Conservation (phyloP, 2,113 vertebrate genomes). For the Albula goreensis region DNA sequence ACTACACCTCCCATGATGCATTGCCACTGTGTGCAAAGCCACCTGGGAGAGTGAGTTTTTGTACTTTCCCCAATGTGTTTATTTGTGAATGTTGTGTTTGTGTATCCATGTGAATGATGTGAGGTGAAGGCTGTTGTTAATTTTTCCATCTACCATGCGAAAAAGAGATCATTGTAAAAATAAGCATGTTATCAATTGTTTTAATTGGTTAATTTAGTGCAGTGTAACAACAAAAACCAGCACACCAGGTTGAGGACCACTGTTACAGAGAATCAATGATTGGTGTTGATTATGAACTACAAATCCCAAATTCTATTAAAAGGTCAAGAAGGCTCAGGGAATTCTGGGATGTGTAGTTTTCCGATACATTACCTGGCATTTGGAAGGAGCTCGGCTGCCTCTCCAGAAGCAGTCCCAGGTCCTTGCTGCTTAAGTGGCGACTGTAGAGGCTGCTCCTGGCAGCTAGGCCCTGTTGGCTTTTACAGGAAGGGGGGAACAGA, state of each 20-base stretch:
- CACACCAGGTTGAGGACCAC: background rate
- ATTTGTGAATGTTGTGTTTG: background rate
- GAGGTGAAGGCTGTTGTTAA: too few species aligned
- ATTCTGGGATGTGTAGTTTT: background rate
- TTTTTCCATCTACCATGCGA: background rate
- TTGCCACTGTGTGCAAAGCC: slow-evolving; percentile 15
- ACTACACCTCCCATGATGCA: background rate
- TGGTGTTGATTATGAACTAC: background rate
- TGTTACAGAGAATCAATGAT: background rate
- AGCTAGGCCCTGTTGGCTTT: slow-evolving; percentile 60
- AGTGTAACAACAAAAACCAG: too few species aligned
- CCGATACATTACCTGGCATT: slow-evolving; percentile 52
- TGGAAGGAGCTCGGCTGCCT: slow-evolving; percentile 25
- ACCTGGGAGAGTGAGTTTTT: slow-evolving; percentile 17
- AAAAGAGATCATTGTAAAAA: too few species aligned
- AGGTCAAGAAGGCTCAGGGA: background rate
- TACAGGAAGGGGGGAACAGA: slow-evolving; percentile 21
- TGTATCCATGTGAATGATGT: background rate
- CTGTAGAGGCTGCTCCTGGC: slow-evolving; percentile 66
- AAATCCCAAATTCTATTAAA: background rate
- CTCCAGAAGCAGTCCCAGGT: slow-evolving; percentile 35
- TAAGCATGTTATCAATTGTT: too few species aligned
- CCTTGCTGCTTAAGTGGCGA: slow-evolving; percentile 56
- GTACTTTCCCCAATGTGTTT: background rate
- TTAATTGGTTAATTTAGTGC: too few species aligned